Percentiles rank a stretch among this genome's conserved stretches.
phyloP scores from a whole-genome alignment of 64 coral and sea anemone genomes.

The Trachythela sp. region DNA sequence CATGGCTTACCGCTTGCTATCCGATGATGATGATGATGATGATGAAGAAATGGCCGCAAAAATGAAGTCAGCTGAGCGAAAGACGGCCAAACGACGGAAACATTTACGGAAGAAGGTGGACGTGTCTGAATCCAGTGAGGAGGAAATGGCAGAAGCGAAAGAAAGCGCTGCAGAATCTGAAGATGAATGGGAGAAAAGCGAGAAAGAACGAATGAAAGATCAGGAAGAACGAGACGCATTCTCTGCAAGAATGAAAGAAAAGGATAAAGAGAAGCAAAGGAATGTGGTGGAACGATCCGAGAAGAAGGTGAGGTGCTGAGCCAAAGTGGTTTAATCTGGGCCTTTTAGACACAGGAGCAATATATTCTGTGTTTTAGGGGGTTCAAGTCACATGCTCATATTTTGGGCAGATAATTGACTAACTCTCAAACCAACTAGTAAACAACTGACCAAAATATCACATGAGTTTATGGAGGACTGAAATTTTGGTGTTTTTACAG shows the following conservation, averaged over 20 bases:
- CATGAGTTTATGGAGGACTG: neutral
- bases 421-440: too few species aligned
- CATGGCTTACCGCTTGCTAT: constrained; percentile 65
- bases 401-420: too few species aligned
- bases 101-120: constrained; percentile 80
- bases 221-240: constrained; percentile 90
- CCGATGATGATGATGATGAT: constrained; percentile 80
- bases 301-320: constrained; percentile 63
- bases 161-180: constrained; percentile 55
- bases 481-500: constrained; percentile 39
- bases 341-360: too few species aligned
- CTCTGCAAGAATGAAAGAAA: constrained; percentile 67
- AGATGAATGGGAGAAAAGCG: constrained; percentile 89
- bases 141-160: constrained; percentile 40
- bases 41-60: constrained; percentile 47
- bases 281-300: constrained; percentile 88
- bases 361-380: too few species aligned
- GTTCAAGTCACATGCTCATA: too few species aligned
- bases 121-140: constrained; percentile 53
- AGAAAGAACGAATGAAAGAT: constrained; percentile 68
- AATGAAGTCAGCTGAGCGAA: constrained; percentile 21
- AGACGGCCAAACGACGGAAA: constrained; percentile 70
- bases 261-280: constrained; percentile 92
- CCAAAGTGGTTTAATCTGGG: too few species aligned
- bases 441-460: too few species aligned